Base-by-base conservation (phyloP, 2,797 vertebrate genomes). In the Lithobates pipiens region DNA sequence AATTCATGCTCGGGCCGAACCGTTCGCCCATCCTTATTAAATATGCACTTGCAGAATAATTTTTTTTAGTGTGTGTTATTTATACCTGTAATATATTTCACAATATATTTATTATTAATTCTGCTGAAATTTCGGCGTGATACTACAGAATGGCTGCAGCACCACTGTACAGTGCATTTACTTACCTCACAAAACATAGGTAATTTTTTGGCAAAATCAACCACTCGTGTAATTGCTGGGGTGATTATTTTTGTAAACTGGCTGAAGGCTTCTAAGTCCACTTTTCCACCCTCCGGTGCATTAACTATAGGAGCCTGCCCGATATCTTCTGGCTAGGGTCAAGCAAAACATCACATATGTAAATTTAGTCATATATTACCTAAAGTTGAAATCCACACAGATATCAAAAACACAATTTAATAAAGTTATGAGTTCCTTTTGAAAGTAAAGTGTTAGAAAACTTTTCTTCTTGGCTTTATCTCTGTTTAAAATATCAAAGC, bases 151-250 rank as follows among this genome's bases (percentile, higher is more conserved):
- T 23, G 8, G 18, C 54, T 61, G 54, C 21, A n/a, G 50, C 3
- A 57, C 50, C 50, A 57, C 15, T 57, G 18, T 18, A 21, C 1
- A 21, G 18, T 21, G 50, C 15, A 23, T 61, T 4, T 80, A 65
- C 94, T 93, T 89, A 99, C 98, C 97, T 99, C 97, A 95, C 98
- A 99, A 93, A 99, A 99, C 98, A 99, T 99, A 91, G 98, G 98
- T 95, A 99, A 96, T 94, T 99, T 99, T 98, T 99, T 99, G 98
- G 98, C 98, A 96, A 99, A 99, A 96, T 99, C 98, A 95, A 99
- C 98, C 93, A 99, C 98, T 94, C 98, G 95, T 89, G 98, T 99
- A 95, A 99, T 99, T 94, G 98, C 98, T 94, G 98, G 98, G 96
- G 97, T 99, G 96, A 99, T 99, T 92, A 99, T 99, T 96, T 99